Percentiles rank a stretch among this genome's conserved stretches.
These are phyloP conservation scores for Pterocles orientalis DNA, from an alignment of 2,113 vertebrate species.

Conservation along the genomic window DNA sequence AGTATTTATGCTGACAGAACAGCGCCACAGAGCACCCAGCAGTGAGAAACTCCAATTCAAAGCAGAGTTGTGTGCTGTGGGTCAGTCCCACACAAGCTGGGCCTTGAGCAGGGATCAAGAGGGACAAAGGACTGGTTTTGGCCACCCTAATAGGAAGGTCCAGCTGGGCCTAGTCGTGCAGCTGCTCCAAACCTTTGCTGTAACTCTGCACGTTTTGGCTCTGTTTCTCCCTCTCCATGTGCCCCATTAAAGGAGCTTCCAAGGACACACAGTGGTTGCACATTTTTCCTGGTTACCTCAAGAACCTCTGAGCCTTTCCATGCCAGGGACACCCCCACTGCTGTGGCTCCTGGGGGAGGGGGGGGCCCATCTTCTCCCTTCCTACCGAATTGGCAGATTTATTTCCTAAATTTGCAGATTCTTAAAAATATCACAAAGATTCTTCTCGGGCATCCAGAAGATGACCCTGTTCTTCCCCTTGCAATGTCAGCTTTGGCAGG, in stretches of 20 bases:
- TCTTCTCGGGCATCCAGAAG: neutral
- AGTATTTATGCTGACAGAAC: neutral
- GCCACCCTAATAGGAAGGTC: neutral
- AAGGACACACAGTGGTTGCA: rapidly evolving
- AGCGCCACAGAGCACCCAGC: neutral
- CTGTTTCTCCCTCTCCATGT: rapidly evolving
- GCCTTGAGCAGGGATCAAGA: neutral
- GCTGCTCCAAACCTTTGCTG: neutral
- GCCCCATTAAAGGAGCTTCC: neutral
- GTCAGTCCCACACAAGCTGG: neutral
- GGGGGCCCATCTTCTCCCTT: neutral
- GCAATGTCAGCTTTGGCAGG: neutral
- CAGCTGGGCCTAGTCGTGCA: neutral
- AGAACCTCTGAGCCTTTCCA: neutral
- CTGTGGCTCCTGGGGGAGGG: neutral
- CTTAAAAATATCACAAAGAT: neutral
- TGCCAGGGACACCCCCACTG: neutral
- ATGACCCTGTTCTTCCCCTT: neutral
- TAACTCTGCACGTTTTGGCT: neutral
- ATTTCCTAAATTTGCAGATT: neutral
- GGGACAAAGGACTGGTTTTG: neutral
- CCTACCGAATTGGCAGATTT: neutral
- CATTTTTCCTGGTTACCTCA: neutral
- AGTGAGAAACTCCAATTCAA: neutral
- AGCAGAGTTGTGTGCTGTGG: neutral